Percentiles rank a stretch among this genome's conserved stretches.
These are phyloP conservation scores for Lomographa bimaculata DNA, from an alignment of 2,888 invertebrate species.

Conservation along the genomic window DNA sequence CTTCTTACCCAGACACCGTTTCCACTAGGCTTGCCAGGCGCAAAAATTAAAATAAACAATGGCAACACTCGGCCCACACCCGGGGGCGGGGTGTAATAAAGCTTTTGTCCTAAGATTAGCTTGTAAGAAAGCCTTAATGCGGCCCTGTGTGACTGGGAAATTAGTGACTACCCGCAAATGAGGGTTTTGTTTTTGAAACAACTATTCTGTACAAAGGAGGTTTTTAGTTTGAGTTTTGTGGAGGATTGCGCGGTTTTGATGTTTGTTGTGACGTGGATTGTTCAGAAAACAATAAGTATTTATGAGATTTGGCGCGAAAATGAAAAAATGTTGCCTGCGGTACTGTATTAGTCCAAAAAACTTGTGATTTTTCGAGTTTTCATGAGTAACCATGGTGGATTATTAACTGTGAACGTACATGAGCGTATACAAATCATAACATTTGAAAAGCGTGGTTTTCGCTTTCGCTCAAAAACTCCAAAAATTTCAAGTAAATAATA, in stretches of 20 bases:
- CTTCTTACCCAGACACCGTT: constrained; percentile 58
- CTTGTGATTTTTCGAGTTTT: too few species aligned
- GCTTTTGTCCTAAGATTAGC: constrained; percentile 82
- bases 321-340: too few species aligned
- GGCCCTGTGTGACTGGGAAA: constrained; percentile 28
- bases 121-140: constrained; percentile 68
- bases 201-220: constrained; percentile 19
- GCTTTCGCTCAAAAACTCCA: too few species aligned
- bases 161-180: constrained; percentile 28
- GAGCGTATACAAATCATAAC: too few species aligned
- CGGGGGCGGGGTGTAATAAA: constrained; percentile 67
- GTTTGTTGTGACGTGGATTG: not conserved
- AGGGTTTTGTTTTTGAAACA: constrained; percentile 30
- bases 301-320: too few species aligned
- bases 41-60: constrained; percentile 82
- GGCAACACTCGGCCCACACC: constrained; percentile 73
- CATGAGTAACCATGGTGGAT: too few species aligned
- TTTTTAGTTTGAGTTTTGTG: constrained; percentile 21
- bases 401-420: too few species aligned
- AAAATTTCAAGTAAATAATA: too few species aligned
- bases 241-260: not conserved
- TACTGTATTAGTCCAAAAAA: too few species aligned
- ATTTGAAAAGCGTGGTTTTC: too few species aligned
- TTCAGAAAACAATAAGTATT: too few species aligned
- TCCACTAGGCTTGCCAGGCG: constrained; percentile 67